Conservation (phyloP, 2,888 invertebrate genomes). For the Euproctis similis region DNA sequence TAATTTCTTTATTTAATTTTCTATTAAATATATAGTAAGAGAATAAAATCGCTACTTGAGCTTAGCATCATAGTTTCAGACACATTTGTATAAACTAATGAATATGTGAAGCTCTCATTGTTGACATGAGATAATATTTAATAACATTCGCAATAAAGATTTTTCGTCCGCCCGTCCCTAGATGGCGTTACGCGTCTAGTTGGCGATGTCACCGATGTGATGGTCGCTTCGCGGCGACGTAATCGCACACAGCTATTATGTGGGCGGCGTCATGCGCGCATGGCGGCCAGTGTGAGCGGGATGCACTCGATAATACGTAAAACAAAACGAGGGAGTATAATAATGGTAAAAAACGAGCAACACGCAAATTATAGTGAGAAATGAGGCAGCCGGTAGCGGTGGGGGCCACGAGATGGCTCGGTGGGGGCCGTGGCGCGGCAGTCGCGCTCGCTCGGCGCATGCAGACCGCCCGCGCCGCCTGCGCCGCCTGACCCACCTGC, state of each 20-base stretch:
- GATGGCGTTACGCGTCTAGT: slow-evolving; percentile 53
- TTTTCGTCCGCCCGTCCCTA: slow-evolving; percentile 50
- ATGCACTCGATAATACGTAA: slow-evolving; percentile 76
- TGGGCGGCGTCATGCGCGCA: slow-evolving; percentile 72
- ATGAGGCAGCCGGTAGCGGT: slow-evolving; percentile 76
- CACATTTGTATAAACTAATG: too few relatives aligned
- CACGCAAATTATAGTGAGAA: slow-evolving; percentile 77
- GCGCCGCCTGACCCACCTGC: too few relatives aligned
- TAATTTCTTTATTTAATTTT: too few relatives aligned
- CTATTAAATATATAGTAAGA: too few relatives aligned
- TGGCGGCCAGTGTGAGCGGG: slow-evolving; percentile 76
- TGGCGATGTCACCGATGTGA: slow-evolving; percentile 16
- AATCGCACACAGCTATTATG: slow-evolving; percentile 72
- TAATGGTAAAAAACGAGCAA: slow-evolving; percentile 75
- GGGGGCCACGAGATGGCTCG: slow-evolving; percentile 54
- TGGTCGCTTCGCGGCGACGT: slow-evolving; percentile 42
- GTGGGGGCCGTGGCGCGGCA: slow-evolving; percentile 61
- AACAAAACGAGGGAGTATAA: slow-evolving; percentile 76
- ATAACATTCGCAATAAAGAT: too few relatives aligned
- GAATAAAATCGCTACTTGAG: too few relatives aligned
- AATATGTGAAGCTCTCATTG: neutral
- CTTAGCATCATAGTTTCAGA: too few relatives aligned
- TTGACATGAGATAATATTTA: too few relatives aligned
- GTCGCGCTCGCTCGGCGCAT: slow-evolving; percentile 63
- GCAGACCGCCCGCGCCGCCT: slow-evolving; percentile 66